Percentiles rank a stretch among this genome's conserved stretches.
These are phyloP conservation scores for Labroides dimidiatus DNA, from an alignment of 2,797 vertebrate genomes.

Conservation along the genomic window DNA sequence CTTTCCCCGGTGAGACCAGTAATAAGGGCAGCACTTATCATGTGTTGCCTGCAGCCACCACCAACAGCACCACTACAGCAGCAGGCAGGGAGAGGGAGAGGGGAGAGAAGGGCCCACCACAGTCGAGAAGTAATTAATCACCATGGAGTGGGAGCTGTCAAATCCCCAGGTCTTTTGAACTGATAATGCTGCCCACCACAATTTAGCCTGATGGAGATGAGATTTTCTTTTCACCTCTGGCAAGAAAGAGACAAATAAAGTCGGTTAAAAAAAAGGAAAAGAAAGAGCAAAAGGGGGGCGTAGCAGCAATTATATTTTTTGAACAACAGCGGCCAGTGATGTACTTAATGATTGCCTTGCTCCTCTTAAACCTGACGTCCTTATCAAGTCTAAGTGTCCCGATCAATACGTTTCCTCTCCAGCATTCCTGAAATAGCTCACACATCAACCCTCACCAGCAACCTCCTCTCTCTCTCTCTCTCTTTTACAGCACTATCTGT, in stretches of 20 bases:
- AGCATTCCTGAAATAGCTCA: conserved; percentile 78
- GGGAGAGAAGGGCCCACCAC: conserved; percentile 92
- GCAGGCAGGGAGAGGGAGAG: conserved; percentile 79
- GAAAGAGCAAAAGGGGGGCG: conserved; percentile 11
- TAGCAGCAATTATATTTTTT: conserved; percentile 83
- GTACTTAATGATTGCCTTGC: conserved; percentile 86
- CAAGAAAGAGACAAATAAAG: conserved; percentile 84
- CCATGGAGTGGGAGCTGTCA: conserved; percentile 96
- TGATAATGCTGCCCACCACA: conserved; percentile 98
- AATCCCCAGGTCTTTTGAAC: conserved; percentile 94
- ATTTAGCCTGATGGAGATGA: conserved; percentile 98
- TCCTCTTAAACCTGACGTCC: conserved; percentile 84
- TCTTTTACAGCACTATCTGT: conserved; percentile 64
- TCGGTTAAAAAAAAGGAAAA: conserved; percentile 33
- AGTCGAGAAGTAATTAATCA: conserved; percentile 99
- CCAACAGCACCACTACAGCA: conserved; percentile 71
- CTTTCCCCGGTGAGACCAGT: conserved; percentile 93
- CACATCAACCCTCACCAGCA: conserved; percentile 48
- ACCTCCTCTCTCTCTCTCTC: not conserved
- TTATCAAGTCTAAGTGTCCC: conserved; percentile 84
- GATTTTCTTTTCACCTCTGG: conserved; percentile 94
- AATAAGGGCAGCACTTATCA: conserved; percentile 98
- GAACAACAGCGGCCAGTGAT: conserved; percentile 84
- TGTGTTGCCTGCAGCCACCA: conserved; percentile 94
- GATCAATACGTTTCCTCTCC: conserved; percentile 82